Conservation (phyloP, 92 coral and sea anemone species). For the Heliopora coerulea region DNA sequence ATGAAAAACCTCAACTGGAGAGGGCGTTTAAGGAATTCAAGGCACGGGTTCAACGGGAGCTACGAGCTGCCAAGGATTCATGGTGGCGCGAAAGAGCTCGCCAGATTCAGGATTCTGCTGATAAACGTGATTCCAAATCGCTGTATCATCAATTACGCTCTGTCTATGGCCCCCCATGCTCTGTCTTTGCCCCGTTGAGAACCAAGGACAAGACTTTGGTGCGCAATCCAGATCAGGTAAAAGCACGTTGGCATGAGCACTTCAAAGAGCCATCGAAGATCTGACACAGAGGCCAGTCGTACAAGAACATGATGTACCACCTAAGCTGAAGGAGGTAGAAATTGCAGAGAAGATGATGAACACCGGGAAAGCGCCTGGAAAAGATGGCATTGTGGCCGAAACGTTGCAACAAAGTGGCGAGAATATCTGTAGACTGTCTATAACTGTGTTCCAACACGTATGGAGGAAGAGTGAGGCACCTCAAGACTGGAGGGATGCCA, state of each 20-base stretch:
- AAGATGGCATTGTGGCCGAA: slow-evolving; percentile 29
- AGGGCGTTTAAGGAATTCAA: slow-evolving; percentile 33
- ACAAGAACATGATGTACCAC: slow-evolving; percentile 4
- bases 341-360: not conserved
- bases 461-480: too few relatives aligned
- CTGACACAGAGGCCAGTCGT: not conserved
- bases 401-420: slow-evolving; percentile 27
- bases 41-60: slow-evolving; percentile 24
- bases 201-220: not conserved
- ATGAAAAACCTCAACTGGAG: not conserved
- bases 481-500: too few relatives aligned
- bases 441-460: too few relatives aligned
- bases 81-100: slow-evolving; percentile 47
- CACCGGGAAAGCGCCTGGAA: slow-evolving; percentile 24
- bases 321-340: slow-evolving; percentile 2
- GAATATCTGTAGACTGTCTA: too few relatives aligned
- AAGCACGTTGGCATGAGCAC: not conserved
- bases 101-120: slow-evolving; percentile 39
- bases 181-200: not conserved
- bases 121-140: slow-evolving; percentile 28
- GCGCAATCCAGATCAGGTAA: not conserved
- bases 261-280: not conserved
- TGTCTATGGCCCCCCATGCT: slow-evolving; percentile 43
- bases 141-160: slow-evolving; percentile 29
- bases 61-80: slow-evolving; percentile 14